These are phyloP conservation scores for Ciconia maguari DNA, from an alignment of 2,113 vertebrate species.

Conservation along the genomic window DNA sequence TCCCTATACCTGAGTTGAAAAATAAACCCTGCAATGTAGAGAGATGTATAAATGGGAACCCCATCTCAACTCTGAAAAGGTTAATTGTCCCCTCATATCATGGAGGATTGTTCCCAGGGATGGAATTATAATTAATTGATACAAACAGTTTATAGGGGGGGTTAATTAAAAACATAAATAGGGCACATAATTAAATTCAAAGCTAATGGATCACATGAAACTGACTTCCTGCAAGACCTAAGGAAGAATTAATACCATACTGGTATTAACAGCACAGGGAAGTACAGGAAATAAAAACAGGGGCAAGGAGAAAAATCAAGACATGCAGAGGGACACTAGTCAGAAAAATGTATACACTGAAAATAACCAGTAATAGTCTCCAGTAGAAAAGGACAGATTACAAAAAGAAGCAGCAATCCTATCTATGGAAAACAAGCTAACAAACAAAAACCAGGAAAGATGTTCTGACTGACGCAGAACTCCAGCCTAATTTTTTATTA, in stretches of 20 bases:
- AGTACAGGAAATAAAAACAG: not conserved
- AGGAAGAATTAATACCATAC: not conserved
- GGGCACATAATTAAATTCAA: not conserved
- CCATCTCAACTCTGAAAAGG: not conserved
- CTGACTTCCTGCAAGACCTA: not conserved
- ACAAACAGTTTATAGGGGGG: not conserved
- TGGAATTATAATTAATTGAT: not conserved
- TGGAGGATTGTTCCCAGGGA: not conserved
- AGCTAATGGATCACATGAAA: not conserved
- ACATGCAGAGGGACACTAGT: not conserved
- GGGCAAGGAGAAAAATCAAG: not conserved
- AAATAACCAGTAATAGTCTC: not conserved
- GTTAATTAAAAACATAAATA: not conserved
- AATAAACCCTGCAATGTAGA: not conserved
- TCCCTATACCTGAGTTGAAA: not conserved
- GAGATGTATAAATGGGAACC: not conserved
- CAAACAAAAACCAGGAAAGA: not conserved
- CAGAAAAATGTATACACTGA: not conserved
- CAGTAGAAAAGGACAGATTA: not conserved
- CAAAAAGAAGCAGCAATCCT: not conserved
- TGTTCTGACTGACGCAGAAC: not conserved
- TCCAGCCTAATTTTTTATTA: not conserved
- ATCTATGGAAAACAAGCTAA: not conserved
- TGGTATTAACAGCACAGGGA: not conserved
- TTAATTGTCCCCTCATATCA: not conserved